Conservation (phyloP, 2,797 vertebrate species). For the Chelon auratus region DNA sequence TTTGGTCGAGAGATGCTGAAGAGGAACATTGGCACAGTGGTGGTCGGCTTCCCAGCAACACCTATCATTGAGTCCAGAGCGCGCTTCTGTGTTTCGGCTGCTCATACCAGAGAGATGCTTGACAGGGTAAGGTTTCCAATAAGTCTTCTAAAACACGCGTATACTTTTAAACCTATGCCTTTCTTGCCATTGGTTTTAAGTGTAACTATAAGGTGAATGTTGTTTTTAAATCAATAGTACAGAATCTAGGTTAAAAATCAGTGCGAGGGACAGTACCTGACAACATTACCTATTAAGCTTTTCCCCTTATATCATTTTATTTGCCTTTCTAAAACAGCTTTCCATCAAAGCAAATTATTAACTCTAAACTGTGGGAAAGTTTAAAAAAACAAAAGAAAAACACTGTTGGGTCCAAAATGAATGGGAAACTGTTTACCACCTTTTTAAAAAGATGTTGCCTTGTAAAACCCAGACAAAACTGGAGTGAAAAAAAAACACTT, state of each 20-base stretch:
- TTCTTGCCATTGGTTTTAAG: background rate
- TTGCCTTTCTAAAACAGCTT: background rate
- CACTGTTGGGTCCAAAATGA: slow-evolving; percentile 1
- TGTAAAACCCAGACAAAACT: background rate
- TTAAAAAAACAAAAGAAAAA: slow-evolving; percentile 12
- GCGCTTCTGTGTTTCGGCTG: slow-evolving; percentile 95
- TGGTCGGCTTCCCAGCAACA: slow-evolving; percentile 97
- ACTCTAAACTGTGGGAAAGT: background rate
- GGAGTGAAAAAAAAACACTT: background rate
- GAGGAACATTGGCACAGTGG: slow-evolving; percentile 95
- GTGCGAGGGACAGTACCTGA: too few species aligned
- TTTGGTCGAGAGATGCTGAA: slow-evolving; percentile 97
- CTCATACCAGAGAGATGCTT: slow-evolving; percentile 95
- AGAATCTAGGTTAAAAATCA: background rate
- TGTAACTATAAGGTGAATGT: background rate
- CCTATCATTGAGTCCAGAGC: slow-evolving; percentile 98
- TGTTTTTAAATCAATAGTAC: background rate
- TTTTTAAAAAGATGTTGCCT: background rate
- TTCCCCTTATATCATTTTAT: background rate
- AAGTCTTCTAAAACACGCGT: too few species aligned
- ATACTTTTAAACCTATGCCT: background rate
- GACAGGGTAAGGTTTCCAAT: slow-evolving; percentile 87
- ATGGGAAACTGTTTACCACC: slow-evolving; percentile 7
- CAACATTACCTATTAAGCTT: background rate
- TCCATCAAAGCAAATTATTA: background rate